Evolutionary conservation across 2,113 vertebrate genomes (phyloP), one percentile per base, ranked within the genome.

Genomic region (Holacanthus passer): DNA sequence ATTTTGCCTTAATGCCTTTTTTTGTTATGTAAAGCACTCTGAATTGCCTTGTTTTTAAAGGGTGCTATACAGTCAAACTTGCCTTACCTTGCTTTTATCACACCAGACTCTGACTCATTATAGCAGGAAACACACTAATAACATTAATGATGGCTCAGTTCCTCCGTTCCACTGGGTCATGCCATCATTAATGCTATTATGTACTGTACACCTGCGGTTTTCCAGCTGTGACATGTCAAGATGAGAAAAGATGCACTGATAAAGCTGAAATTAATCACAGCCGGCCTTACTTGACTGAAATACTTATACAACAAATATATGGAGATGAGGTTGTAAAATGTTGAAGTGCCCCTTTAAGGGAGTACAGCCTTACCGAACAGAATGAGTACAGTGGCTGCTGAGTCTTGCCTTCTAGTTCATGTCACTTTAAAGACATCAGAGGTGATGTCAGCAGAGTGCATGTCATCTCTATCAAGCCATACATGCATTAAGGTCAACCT

Each of bases 381-480:
- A 79, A 68, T 67, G 13, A 41, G 78, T 47, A 53, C 2, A n/a
- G 52, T 63, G 60, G 73, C 82, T 82, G 79, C 86, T 85, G 85
- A 91, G 73, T 88, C 78, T 35, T 50, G 63, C 65, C 83, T 73
- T 87, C 58, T 37, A 67, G 63, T 83, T 65, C 67, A 75, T 75
- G 82, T 79, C 77, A 83, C 85, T 89, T 91, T 76, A 77, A 64
- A 85, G 76, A 83, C 88, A 91, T 91, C 86, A 84, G 68, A 85
- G 79, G 59, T 55, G 5, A 73, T 87, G 88, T 87, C 85, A 82
- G 88, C 82, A 83, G 75, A 88, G 85, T 88, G 82, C 75, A 81
- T 86, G 86, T 88, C 88, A 89, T 87, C 83, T 73, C 74, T 77
- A 84, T 90, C 86, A 88, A 79, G 66, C 74, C 73, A 66, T 53